A percentile compares a stretch with the other conserved stretches of the same genome.
Conservation (phyloP, 2,113 vertebrate genomes). For the Numenius arquata region DNA sequence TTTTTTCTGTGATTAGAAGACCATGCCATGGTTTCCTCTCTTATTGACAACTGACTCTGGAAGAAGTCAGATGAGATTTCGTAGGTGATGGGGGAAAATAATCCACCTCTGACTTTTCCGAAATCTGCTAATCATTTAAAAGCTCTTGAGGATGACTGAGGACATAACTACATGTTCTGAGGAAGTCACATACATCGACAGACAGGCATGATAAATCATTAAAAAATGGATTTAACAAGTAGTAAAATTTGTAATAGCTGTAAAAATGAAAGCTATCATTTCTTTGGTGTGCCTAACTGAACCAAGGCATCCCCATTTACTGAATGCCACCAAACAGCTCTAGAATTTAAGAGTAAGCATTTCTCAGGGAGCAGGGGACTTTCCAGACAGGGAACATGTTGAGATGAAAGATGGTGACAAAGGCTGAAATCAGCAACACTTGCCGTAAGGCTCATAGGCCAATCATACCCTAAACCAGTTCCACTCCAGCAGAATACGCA, state of each 20-base stretch:
- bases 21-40: background rate
- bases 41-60: background rate
- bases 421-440: background rate
- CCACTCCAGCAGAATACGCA: background rate
- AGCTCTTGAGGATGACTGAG: background rate
- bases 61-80: background rate
- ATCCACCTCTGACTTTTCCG: background rate
- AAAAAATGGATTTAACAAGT: background rate
- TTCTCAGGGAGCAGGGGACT: background rate
- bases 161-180: background rate
- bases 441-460: background rate
- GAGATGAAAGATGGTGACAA: background rate
- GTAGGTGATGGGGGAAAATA: background rate
- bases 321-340: background rate
- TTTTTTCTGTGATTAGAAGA: background rate
- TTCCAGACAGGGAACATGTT: background rate
- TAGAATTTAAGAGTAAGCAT: background rate
- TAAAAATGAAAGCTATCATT: background rate
- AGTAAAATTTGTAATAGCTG: fast-evolving
- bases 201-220: background rate
- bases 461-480: background rate
- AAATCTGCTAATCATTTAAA: background rate
- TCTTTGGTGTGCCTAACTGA: background rate
- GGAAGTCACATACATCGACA: background rate
- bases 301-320: background rate